These are phyloP conservation scores for Heliconius eleuchia DNA, from an alignment of 1,140 invertebrate genomes.

Conservation along the genomic window DNA sequence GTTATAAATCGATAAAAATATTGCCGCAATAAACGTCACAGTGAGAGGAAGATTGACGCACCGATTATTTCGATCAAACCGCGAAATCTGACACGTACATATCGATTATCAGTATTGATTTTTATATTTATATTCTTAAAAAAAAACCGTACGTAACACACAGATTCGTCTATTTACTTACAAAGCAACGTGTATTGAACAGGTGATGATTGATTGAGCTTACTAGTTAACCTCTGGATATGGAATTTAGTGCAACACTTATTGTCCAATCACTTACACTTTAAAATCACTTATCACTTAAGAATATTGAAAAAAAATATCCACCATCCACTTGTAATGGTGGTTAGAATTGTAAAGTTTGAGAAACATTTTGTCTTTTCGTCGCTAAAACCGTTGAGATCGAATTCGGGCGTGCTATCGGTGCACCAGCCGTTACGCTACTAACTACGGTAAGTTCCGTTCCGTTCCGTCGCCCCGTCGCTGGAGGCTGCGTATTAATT, in stretches of 20 bases:
- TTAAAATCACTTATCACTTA: constrained; percentile 44
- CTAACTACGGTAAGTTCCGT: constrained; percentile 51
- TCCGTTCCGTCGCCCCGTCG: constrained; percentile 41
- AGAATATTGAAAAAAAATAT: not conserved
- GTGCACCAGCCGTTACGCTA: constrained; percentile 60
- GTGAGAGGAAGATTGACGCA: constrained; percentile 54
- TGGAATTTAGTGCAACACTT: constrained; percentile 46
- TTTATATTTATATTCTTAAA: constrained; percentile 21
- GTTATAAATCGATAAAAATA: constrained; percentile 49
- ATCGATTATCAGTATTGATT: constrained; percentile 30
- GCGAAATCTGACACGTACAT: constrained; percentile 52
- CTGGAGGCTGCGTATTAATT: constrained; percentile 64
- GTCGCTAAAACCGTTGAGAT: not conserved
- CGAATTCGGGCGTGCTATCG: constrained; percentile 54
- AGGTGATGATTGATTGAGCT: constrained; percentile 42
- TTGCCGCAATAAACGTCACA: constrained; percentile 67
- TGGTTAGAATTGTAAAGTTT: not conserved
- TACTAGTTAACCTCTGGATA: constrained; percentile 48
- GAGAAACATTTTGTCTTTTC: not conserved
- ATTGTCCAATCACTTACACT: not conserved
- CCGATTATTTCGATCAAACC: constrained; percentile 67
- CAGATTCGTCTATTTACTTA: constrained; percentile 31
- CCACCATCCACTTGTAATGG: constrained; percentile 15
- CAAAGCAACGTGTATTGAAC: constrained; percentile 18
- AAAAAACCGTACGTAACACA: constrained; percentile 18